These are phyloP conservation scores for Agrotis ipsilon DNA, from an alignment of 2,888 invertebrate species.

Conservation along the genomic window DNA sequence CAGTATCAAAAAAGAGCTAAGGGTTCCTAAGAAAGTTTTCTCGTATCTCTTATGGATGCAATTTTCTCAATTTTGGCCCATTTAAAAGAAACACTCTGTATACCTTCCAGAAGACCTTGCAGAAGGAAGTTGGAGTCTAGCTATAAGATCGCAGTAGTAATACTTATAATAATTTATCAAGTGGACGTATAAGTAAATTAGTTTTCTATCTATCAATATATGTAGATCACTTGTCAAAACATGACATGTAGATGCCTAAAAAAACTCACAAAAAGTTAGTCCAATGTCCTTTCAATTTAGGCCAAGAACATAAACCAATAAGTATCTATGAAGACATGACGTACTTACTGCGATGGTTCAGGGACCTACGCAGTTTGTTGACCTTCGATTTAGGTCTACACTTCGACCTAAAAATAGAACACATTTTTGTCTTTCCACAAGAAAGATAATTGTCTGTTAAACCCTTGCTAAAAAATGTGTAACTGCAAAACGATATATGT, in stretches of 20 bases:
- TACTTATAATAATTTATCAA: too few relatives aligned
- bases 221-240: neutral
- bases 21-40: too few relatives aligned
- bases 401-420: neutral
- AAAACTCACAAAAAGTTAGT: neutral
- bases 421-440: neutral
- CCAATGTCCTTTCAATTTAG: conserved; percentile 34
- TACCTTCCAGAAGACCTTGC: too few relatives aligned
- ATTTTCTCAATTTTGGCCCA: too few relatives aligned
- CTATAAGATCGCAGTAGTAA: too few relatives aligned
- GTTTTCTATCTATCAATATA: neutral
- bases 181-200: too few relatives aligned
- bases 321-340: conserved; percentile 26
- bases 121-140: neutral
- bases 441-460: neutral
- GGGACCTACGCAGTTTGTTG: neutral
- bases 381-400: neutral
- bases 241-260: neutral
- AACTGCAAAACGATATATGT: too few relatives aligned
- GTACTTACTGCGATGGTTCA: neutral
- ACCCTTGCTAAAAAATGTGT: too few relatives aligned
- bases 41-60: too few relatives aligned
- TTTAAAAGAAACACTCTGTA: too few relatives aligned
- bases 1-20: too few relatives aligned
- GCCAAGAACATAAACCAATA: conserved; percentile 21